phyloP scores from a whole-genome alignment of 2,888 invertebrate species.

The Parnassius mnemosyne region DNA sequence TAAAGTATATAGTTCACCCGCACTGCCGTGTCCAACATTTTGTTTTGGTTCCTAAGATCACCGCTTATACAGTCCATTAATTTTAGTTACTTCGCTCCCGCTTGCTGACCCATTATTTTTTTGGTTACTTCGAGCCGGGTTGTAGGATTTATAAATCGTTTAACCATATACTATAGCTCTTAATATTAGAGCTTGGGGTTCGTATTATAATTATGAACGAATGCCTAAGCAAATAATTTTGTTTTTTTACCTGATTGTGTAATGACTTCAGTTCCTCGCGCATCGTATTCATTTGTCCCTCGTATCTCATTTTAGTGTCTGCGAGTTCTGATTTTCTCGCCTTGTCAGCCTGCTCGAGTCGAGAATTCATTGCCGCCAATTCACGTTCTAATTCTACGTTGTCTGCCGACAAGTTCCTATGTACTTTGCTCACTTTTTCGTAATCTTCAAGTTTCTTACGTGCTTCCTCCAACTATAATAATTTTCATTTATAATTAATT shows the following conservation, averaged over 20 bases:
- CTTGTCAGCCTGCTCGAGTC: slow-evolving; percentile 85
- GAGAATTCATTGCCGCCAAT: slow-evolving; percentile 84
- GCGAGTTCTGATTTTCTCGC: slow-evolving; percentile 88
- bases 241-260: slow-evolving; percentile 83
- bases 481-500: no score
- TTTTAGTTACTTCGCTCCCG: no score
- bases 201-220: no score
- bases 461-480: slow-evolving; percentile 86
- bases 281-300: slow-evolving; percentile 89
- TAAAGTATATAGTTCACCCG: no score
- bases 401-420: slow-evolving; percentile 88
- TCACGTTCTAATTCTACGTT: slow-evolving; percentile 88
- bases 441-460: slow-evolving; percentile 91
- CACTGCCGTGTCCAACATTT: no score
- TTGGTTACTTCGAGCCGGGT: no score
- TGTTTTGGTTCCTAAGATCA: no score
- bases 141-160: no score
- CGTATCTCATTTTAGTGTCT: slow-evolving; percentile 91
- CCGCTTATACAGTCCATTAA: no score
- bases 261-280: slow-evolving; percentile 90
- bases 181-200: no score
- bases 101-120: no score
- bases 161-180: no score
- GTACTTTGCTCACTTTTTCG: slow-evolving; percentile 90
- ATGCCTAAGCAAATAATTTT: neutral